Percentiles rank a stretch among this genome's conserved stretches.
Evolutionary conservation across 2,888 invertebrate genomes (phyloP).

Genomic region (Epsilonema sp.): DNA sequence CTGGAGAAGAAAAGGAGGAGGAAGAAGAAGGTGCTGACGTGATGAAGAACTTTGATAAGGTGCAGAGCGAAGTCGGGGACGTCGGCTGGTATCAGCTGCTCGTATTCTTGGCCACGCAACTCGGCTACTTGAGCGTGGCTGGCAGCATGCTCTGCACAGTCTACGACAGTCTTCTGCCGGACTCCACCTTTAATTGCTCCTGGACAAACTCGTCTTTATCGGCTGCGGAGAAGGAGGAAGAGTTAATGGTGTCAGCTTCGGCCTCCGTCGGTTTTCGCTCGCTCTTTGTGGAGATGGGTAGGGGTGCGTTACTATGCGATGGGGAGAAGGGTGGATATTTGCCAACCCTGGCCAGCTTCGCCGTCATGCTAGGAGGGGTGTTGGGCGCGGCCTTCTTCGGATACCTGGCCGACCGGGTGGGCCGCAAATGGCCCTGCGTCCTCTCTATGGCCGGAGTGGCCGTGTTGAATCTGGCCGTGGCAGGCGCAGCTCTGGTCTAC

Average conservation of each 20-base stretch:
- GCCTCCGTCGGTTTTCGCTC: constrained; percentile 1
- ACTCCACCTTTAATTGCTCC: neutral
- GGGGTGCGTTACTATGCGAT: too few species aligned
- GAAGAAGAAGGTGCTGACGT: neutral
- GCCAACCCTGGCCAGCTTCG: constrained; percentile 6
- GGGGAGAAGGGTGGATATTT: too few species aligned
- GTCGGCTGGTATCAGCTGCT: constrained; percentile 7
- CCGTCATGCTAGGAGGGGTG: constrained; percentile 10
- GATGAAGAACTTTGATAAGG: neutral
- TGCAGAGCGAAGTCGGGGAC: constrained; percentile 1
- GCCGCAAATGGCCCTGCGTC: constrained; percentile 1
- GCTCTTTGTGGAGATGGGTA: neutral
- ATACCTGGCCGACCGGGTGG: constrained; percentile 8
- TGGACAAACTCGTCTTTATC: neutral
- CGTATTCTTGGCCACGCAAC: constrained; percentile 7
- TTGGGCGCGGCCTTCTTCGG: constrained; percentile 7
- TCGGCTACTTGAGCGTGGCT: constrained; percentile 5
- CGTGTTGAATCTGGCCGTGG: constrained; percentile 1
- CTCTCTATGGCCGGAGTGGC: neutral
- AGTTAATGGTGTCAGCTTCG: too few species aligned
- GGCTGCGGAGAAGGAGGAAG: neutral
- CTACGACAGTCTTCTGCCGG: constrained; percentile 6
- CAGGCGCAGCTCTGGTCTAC: neutral
- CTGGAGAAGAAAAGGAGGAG: too few species aligned
- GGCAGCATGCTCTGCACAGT: constrained; percentile 9